A percentile compares a stretch with the other conserved stretches of the same genome.
Evolutionary conservation across 2,888 invertebrate species (phyloP).

Genomic region (Lasioglossum malachurum): DNA sequence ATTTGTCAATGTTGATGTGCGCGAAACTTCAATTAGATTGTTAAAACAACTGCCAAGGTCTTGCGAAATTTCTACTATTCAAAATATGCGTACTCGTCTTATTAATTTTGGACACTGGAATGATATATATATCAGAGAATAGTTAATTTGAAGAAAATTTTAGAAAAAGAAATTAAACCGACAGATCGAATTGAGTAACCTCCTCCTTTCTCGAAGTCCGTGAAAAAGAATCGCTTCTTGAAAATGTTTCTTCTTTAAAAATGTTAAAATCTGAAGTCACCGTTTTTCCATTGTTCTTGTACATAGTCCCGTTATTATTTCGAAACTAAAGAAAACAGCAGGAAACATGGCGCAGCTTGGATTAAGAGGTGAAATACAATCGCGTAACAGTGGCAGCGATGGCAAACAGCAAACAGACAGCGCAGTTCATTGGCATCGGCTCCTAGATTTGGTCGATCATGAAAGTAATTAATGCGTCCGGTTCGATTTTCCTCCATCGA

Average conservation of each 20-base stretch:
- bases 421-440: conserved; percentile 27
- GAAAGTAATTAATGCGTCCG: conserved; percentile 53
- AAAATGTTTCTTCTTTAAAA: too few relatives aligned
- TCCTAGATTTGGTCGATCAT: conserved; percentile 47
- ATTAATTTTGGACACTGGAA: not conserved
- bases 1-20: not conserved
- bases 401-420: conserved; percentile 10
- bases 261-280: not conserved
- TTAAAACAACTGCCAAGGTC: not conserved
- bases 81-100: not conserved
- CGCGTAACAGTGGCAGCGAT: not conserved
- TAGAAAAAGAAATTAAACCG: too few relatives aligned
- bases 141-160: not conserved
- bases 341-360: not conserved
- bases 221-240: too few relatives aligned
- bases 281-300: not conserved
- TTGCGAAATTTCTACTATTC: not conserved
- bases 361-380: conserved; percentile 42
- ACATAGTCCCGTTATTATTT: not conserved
- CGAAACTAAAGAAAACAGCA: not conserved
- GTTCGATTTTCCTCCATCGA: conserved; percentile 9
- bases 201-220: too few relatives aligned
- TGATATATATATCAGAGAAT: not conserved
- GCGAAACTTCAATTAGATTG: not conserved
- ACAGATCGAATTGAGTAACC: too few relatives aligned